phyloP scores from a whole-genome alignment of 2,113 vertebrate species.

The Vidua chalybeata region DNA sequence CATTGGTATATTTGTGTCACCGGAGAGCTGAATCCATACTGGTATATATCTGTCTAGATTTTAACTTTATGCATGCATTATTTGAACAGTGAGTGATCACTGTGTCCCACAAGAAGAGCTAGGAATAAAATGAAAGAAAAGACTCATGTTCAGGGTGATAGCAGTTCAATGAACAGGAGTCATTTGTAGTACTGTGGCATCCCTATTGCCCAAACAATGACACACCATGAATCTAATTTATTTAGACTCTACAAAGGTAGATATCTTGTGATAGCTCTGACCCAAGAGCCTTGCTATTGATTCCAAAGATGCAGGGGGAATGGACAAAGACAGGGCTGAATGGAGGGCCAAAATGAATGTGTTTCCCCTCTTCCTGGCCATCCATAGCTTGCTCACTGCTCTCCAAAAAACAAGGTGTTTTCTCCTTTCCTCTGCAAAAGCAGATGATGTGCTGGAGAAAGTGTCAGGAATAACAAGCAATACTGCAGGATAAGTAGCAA shows the following conservation, averaged over 20 bases:
- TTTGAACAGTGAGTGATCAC: neutral
- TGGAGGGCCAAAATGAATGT: neutral
- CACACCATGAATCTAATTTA: neutral
- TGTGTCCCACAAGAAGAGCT: neutral
- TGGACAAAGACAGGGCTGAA: neutral
- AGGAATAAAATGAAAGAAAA: neutral
- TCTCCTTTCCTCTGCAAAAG: neutral
- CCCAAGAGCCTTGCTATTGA: neutral
- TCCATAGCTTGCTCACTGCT: neutral
- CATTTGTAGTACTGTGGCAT: neutral
- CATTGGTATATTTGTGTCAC: neutral
- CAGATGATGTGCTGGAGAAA: neutral
- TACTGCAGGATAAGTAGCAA: neutral
- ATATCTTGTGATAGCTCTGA: neutral
- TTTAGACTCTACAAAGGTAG: neutral
- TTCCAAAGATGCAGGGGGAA: neutral
- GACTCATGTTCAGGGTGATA: neutral
- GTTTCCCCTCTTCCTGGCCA: neutral
- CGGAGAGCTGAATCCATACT: neutral
- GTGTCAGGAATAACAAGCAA: neutral
- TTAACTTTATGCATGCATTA: neutral
- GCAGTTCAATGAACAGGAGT: neutral
- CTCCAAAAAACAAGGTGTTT: neutral
- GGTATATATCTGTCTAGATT: neutral
- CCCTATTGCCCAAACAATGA: neutral